Evolutionary conservation across 2,113 vertebrate genomes (phyloP).

Genomic region (Argyrosomus japonicus): DNA sequence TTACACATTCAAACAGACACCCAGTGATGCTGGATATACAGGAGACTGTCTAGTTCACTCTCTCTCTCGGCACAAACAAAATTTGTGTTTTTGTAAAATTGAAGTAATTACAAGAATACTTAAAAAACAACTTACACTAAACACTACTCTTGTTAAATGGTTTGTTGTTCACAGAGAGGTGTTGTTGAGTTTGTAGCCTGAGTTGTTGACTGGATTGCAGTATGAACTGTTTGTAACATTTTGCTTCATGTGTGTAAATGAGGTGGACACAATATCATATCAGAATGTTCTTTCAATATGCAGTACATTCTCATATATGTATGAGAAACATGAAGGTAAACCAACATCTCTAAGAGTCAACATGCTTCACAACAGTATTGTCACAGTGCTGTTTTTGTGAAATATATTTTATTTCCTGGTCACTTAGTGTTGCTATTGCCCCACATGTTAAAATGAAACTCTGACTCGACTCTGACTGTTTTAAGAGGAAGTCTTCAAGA

Average conservation of each 20-base stretch:
- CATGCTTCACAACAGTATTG: background rate
- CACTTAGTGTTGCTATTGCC: background rate
- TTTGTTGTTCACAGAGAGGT: background rate
- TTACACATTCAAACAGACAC: constrained; percentile 13
- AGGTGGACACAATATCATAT: background rate
- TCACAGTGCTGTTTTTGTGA: background rate
- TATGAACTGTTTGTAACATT: no score
- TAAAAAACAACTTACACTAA: background rate
- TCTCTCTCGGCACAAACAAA: background rate
- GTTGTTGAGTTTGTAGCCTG: background rate
- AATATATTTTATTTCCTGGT: background rate
- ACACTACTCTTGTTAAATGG: background rate
- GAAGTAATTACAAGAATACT: background rate
- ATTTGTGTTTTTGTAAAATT: background rate
- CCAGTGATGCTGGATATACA: background rate
- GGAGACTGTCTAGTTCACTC: background rate
- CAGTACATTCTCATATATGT: background rate
- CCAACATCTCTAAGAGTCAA: no score
- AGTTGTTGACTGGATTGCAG: background rate
- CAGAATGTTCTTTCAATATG: background rate
- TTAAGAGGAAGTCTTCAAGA: background rate
- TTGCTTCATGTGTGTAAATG: background rate
- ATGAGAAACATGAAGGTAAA: background rate
- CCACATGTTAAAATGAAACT: background rate
- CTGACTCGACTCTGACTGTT: constrained; percentile 1